These are phyloP conservation scores for Patella vulgata DNA, from an alignment of 1,140 invertebrate species.

Conservation along the genomic window DNA sequence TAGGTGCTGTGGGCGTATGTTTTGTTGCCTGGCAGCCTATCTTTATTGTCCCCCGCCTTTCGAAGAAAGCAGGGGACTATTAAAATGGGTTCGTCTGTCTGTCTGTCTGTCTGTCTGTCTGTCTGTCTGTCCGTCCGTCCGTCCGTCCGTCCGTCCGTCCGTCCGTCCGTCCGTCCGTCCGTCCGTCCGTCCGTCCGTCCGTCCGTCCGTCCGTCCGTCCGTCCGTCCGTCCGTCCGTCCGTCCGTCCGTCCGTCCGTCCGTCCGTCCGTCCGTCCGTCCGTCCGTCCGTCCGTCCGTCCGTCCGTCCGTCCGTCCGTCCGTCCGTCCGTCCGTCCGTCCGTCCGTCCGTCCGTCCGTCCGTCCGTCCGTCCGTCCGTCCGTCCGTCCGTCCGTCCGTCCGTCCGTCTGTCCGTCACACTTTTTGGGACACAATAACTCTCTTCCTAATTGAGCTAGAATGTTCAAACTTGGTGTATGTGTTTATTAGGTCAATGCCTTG, in stretches of 20 bases:
- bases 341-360: conserved; percentile 21
- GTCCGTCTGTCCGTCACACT: too few species aligned
- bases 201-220: conserved; percentile 14
- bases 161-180: conserved; percentile 9
- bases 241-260: conserved; percentile 23
- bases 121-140: too few species aligned
- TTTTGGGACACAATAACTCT: too few species aligned
- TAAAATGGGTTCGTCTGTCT: too few species aligned
- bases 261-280: conserved; percentile 18
- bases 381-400: conserved; percentile 18
- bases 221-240: conserved; percentile 15
- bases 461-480: too few species aligned
- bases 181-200: conserved; percentile 1
- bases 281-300: conserved; percentile 20
- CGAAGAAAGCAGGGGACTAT: too few species aligned
- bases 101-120: too few species aligned
- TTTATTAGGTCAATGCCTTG: too few species aligned
- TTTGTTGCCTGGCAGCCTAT: too few species aligned
- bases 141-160: not conserved
- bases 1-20: too few species aligned
- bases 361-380: conserved; percentile 18
- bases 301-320: conserved; percentile 11
- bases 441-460: too few species aligned
- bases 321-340: conserved; percentile 21
- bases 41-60: too few species aligned